Evolutionary conservation across 1,140 invertebrate genomes (phyloP).

Genomic region (Monomorium pharaonis): DNA sequence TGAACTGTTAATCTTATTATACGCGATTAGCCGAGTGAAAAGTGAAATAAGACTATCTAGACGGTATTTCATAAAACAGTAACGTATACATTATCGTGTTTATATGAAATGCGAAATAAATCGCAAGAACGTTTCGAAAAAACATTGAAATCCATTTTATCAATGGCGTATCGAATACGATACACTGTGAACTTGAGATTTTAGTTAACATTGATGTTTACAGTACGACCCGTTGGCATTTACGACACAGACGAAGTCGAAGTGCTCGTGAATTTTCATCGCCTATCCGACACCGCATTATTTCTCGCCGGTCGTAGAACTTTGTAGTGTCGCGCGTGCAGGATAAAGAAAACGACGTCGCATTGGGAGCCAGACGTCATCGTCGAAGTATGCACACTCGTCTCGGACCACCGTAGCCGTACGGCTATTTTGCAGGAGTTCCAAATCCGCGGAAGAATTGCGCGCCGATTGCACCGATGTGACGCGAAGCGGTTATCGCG

Average conservation of each 20-base stretch:
- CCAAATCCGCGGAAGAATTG: constrained; percentile 4
- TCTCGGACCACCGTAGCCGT: not conserved
- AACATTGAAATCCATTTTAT: constrained; percentile 11
- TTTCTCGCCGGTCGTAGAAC: constrained; percentile 1
- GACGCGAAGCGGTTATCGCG: not conserved
- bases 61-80: constrained; percentile 2
- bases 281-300: not conserved
- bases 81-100: not conserved
- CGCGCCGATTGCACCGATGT: not conserved
- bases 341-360: constrained; percentile 24
- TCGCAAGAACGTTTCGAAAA: not conserved
- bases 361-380: constrained; percentile 15
- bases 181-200: constrained; percentile 24
- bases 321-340: constrained; percentile 12
- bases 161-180: not conserved
- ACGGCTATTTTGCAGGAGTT: constrained; percentile 6
- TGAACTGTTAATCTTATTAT: not conserved
- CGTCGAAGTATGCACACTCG: constrained; percentile 11
- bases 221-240: not conserved
- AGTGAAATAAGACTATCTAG: not conserved
- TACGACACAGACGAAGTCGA: not conserved
- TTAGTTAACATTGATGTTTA: constrained; percentile 6
- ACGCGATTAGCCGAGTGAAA: not conserved
- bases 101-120: not conserved
- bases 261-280: not conserved